Percentiles rank a stretch among this genome's conserved stretches.
These are phyloP conservation scores for Phalacrocorax brasilianus DNA, from an alignment of 2,113 vertebrate species.

Conservation along the genomic window DNA sequence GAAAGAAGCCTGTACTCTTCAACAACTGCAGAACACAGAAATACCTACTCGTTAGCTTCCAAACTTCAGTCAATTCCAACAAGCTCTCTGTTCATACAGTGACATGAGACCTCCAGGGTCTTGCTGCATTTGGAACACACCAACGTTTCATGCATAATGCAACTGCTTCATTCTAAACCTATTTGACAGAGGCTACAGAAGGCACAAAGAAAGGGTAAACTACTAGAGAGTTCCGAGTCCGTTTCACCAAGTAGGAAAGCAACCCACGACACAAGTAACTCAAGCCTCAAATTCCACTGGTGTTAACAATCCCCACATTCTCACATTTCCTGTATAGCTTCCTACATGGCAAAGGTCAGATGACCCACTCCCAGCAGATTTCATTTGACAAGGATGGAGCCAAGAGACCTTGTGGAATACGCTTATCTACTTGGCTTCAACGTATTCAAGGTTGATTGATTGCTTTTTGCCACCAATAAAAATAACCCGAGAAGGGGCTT, in stretches of 20 bases:
- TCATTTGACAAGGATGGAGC: background rate
- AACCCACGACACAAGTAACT: rapidly evolving
- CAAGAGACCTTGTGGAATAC: background rate
- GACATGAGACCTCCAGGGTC: background rate
- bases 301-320: rapidly evolving
- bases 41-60: background rate
- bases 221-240: background rate
- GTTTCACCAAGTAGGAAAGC: background rate
- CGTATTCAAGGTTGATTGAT: background rate
- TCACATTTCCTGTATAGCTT: background rate
- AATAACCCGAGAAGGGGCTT: background rate
- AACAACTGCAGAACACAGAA: background rate
- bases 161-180: background rate
- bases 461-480: background rate
- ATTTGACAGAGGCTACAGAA: background rate
- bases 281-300: background rate
- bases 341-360: background rate
- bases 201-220: background rate
- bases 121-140: background rate
- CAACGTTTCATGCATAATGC: rapidly evolving
- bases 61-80: background rate
- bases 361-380: background rate
- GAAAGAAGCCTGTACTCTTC: background rate
- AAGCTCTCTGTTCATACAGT: background rate
- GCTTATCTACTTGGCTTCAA: background rate